Base-by-base conservation (phyloP, 2,113 vertebrate species). In the Myxocyprinus asiaticus region DNA sequence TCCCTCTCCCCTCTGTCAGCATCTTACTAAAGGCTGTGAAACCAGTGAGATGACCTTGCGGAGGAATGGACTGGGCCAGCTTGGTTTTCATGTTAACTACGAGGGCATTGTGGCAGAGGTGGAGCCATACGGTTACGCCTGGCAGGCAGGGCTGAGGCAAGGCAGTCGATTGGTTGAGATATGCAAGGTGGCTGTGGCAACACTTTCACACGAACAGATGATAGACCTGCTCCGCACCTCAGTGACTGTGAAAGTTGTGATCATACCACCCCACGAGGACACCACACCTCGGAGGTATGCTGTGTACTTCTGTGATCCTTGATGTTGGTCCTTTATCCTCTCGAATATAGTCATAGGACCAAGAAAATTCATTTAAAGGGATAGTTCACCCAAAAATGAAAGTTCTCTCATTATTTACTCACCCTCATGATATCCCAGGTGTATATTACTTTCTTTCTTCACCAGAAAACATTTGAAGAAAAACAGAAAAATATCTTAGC, bases 81-180 rank as follows among this genome's bases (percentile, higher is more conserved):
- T 99, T 2, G 98, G 98, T 47, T 99, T 99, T 92, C 98, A 99
- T 0, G 97, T 99, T 3, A 99, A 99, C 92, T 99, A 99, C 0
- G 98, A 99, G 88, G 98, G 98, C 90, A 98, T 99, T 0, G 98
- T 99, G 85, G 98, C 98, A 0, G 98, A 99, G 3, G 98, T 99
- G 65, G 98, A 99, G 88, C 97, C 97, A 2, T 99, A 99, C 0
- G 98, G 98, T 72, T 99, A 99, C 0, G 98, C 98, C 0, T 99
- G 98, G 98, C 97, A 99, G 91, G 97, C 98, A 0, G 98, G 98
- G 4, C 91, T 99, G 83, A 91, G 96, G 0, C 98, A 99, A 87
- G 97, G 98, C 85, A 99, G 98, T 90, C 93, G 98, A 5, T 86
- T 99, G 87, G 98, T 99, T 15, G 98, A 99, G 87, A 98, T 99